Percentiles rank a stretch among this genome's conserved stretches.
Evolutionary conservation across 2,888 invertebrate genomes (phyloP).

Genomic region (Mythimna lalbum): DNA sequence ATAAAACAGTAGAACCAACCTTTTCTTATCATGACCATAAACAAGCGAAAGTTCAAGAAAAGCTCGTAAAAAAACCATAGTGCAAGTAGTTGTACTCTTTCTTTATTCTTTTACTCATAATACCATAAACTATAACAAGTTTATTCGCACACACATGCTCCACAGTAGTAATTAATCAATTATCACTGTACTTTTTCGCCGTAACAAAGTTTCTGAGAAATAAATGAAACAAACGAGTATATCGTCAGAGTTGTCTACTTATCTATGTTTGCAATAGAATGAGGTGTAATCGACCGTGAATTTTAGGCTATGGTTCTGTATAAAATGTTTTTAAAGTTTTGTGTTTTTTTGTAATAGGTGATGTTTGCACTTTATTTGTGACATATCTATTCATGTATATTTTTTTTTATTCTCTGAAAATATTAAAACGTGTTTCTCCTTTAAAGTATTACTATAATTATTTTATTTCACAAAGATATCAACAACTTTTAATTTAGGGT

Average conservation of each 20-base stretch:
- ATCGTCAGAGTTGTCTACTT: conserved; percentile 36
- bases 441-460: too few relatives aligned
- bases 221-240: conserved; percentile 50
- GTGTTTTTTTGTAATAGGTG: not conserved
- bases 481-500: too few relatives aligned
- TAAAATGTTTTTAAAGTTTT: not conserved
- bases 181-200: conserved; percentile 54
- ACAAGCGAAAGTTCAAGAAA: not conserved
- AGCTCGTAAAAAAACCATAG: not conserved
- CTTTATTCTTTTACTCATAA: not conserved
- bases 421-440: too few relatives aligned
- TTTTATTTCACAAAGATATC: too few relatives aligned
- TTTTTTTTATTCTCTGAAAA: too few relatives aligned
- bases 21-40: not conserved
- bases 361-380: too few relatives aligned
- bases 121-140: conserved; percentile 13
- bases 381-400: too few relatives aligned
- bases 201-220: conserved; percentile 55
- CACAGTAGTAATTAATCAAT: conserved; percentile 61
- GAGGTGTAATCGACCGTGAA: conserved; percentile 39
- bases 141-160: conserved; percentile 9
- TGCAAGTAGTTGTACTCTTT: not conserved
- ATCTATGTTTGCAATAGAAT: conserved; percentile 23
- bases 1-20: too few relatives aligned
- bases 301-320: conserved; percentile 56